Evolutionary conservation across 2,797 vertebrate species (phyloP), one percentile per base, ranked within the genome.

Genomic region (Pangasius mekongensis): DNA sequence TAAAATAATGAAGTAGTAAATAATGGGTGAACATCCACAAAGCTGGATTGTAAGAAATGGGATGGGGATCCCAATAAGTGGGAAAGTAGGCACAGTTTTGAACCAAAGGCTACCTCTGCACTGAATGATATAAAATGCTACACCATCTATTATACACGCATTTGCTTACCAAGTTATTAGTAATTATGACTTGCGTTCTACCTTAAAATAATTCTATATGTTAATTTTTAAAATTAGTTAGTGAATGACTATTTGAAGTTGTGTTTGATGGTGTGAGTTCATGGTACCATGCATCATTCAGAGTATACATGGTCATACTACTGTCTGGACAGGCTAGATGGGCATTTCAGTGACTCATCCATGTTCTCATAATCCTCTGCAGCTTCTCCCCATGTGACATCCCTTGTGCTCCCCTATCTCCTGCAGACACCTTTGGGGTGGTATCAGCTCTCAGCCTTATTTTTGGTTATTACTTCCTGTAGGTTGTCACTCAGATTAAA

Each of bases 401-500:
- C 88, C 84, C 84, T 84, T 77, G 47, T 88, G 90, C 83, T 87
- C 8, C 36, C 27, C 91, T 94, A 96, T 96, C 95, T 94, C 74
- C 83, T 77, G 86, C 58, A 83, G 93, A 94, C 95, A 96, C 95
- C 94, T 96, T 95, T 93, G 91, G 71, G 92, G 92, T 94, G 89
- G 91, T 94, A 95, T 93, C 93, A 93, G 91, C 66, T 91, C 83
- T 9, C 60, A 89, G 90, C 88, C 89, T 90, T 96, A 94, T 93
- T 93, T 94, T 94, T 93, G 94, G 93, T 95, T 95, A 95, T 95
- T 94, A 93, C 94, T 93, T 93, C 89, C 93, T 94, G 87, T 91
- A 86, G 92, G 94, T 95, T 94, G 93, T 94, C 94, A 93, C 88
- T 94, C 93, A 94, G 94, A 95, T 95, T 94, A 93, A 93, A 94